Evolutionary conservation across 2,888 invertebrate genomes (phyloP), one percentile per base, ranked within the genome.

Genomic region (Poecilobothrus nobilitatus): DNA sequence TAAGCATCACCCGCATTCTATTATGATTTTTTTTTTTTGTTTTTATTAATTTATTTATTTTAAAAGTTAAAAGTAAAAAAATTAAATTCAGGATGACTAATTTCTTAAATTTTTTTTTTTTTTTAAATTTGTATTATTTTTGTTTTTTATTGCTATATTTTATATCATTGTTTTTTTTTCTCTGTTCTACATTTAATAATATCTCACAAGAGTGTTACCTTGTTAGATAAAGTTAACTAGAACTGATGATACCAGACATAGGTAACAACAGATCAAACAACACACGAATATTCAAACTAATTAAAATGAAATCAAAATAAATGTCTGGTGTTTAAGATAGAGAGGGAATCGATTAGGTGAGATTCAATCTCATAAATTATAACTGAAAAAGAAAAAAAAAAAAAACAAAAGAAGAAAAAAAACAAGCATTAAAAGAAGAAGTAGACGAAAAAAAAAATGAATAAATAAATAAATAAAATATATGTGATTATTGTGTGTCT

Each of bases 301-400:
- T 53, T 53, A 53, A 53, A 53, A 53, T 53, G 53, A 53, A 53
- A 53, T 53, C 53, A 53, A 53, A 53, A 53, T 53, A 53, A 53
- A 53, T 53, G 53, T 53, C 53, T 53, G 53, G 2, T 53, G 53
- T 53, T 53, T 53, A 53, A 53, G 53, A 53, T 53, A 53, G 53
- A 53, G 53, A 53, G 53, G 15, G 53, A 53, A 53, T 53, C 53
- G 53, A 53, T 53, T 53, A 53, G 53, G 53, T 53, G 53, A 53
- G 53, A 53, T 53, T 53, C 53, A 53, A 53, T 53, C 53, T 53
- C 53, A 53, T 53, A 53, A 53, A 53, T 53, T 53, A 53, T 53
- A 53, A 53, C 53, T 6, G 6, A 18, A 41, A 41, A 12, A 37
- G 37, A 37, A 37, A 8, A 37, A 37, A 8, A 37, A 27, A 8